Evolutionary conservation across 2,888 invertebrate species (phyloP).

Genomic region (Ferrisia virgata): DNA sequence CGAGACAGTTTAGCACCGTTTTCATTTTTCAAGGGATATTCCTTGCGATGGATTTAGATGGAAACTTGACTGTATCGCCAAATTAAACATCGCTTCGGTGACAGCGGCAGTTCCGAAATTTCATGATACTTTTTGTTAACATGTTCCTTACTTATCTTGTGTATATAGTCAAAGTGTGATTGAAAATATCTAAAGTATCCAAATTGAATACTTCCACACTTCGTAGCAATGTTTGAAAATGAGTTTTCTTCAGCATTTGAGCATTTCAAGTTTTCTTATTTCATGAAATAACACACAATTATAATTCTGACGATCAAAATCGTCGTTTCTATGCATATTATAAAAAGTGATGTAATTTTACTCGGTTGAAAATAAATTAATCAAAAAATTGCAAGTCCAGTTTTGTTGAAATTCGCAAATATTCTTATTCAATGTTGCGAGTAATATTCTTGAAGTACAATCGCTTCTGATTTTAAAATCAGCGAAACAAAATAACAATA

Average conservation of each 20-base stretch:
- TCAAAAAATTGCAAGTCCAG: neutral
- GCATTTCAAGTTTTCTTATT: too few relatives aligned
- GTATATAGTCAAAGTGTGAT: neutral
- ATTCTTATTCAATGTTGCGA: too few relatives aligned
- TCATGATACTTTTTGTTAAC: neutral
- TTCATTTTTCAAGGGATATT: neutral
- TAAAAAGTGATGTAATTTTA: neutral
- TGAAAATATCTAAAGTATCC: too few relatives aligned
- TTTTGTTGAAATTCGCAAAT: neutral
- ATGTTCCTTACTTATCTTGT: neutral
- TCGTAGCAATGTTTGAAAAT: too few relatives aligned
- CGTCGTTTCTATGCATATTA: too few relatives aligned
- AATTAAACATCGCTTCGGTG: neutral
- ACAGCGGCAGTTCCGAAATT: neutral
- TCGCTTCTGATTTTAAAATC: too few relatives aligned
- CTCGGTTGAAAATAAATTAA: neutral
- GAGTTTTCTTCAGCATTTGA: too few relatives aligned
- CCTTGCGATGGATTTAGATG: neutral
- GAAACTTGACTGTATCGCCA: neutral
- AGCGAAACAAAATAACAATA: too few relatives aligned
- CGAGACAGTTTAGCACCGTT: neutral
- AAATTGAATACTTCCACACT: too few relatives aligned
- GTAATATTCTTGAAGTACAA: too few relatives aligned
- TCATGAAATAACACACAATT: too few relatives aligned
- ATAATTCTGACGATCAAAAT: neutral